These are phyloP conservation scores for Strigamia maritima DNA, from an alignment of 2,888 invertebrate genomes.

Conservation along the genomic window DNA sequence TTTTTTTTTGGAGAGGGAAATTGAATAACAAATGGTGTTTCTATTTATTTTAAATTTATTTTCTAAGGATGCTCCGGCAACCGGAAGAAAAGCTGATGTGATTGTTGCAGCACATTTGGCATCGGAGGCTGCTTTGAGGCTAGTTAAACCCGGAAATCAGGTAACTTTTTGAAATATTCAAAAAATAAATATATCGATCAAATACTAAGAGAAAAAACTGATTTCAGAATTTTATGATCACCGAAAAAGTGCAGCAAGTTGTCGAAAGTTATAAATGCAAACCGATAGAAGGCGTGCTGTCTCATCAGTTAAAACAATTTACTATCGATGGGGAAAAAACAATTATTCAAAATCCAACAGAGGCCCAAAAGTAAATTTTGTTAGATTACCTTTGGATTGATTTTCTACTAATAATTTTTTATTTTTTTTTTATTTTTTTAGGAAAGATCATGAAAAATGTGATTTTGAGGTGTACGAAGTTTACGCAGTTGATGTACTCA, in stretches of 20 bases:
- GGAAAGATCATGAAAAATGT: constrained; percentile 95
- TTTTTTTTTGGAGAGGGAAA: background rate
- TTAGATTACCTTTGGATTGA: background rate
- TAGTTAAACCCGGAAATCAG: constrained; percentile 86
- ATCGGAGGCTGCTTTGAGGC: constrained; percentile 88
- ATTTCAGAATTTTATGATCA: constrained; percentile 77
- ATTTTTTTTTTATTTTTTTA: constrained; percentile 43
- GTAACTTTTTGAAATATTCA: constrained; percentile 55
- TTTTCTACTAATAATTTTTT: background rate
- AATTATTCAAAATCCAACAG: constrained; percentile 94
- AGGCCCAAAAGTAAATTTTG: constrained; percentile 67
- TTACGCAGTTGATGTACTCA: constrained; percentile 96
- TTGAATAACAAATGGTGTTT: background rate
- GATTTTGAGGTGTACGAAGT: constrained; percentile 95
- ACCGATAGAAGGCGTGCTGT: constrained; percentile 83
- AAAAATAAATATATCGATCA: background rate
- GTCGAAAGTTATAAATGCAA: constrained; percentile 92
- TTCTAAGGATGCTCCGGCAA: constrained; percentile 64
- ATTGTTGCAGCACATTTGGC: constrained; percentile 92
- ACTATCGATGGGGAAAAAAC: constrained; percentile 98
- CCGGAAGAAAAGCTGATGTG: constrained; percentile 89
- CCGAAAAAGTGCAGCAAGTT: constrained; percentile 88
- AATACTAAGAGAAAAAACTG: background rate
- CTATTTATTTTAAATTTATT: background rate
- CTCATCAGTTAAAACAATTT: constrained; percentile 91